phyloP scores from a whole-genome alignment of 2,888 invertebrate genomes.

The Microchrysa polita region DNA sequence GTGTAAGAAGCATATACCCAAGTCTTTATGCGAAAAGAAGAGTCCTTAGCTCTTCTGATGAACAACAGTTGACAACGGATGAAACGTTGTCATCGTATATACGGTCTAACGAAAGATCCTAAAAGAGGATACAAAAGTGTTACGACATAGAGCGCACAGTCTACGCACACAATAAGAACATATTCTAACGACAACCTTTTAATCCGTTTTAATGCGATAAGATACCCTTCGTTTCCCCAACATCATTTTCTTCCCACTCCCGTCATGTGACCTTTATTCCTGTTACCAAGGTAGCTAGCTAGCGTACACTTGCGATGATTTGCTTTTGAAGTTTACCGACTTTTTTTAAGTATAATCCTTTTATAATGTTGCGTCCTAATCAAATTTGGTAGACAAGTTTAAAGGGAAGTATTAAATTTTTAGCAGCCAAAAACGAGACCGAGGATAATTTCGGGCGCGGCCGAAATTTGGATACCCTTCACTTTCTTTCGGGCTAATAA shows the following conservation, averaged over 20 bases:
- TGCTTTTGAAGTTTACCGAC: conserved; percentile 30
- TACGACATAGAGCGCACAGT: neutral
- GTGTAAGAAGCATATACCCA: conserved; percentile 1
- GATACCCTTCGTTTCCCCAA: neutral
- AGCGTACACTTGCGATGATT: conserved; percentile 12
- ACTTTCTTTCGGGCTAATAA: no score
- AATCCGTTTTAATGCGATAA: conserved; percentile 35
- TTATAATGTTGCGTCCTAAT: neutral
- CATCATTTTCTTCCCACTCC: neutral
- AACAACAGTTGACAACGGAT: neutral
- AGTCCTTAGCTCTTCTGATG: neutral
- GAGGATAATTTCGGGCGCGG: neutral
- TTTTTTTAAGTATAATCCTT: conserved; percentile 4
- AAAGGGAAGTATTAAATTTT: no score
- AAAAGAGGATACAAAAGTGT: neutral
- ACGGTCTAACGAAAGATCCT: neutral
- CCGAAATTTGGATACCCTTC: no score
- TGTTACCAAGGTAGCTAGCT: neutral
- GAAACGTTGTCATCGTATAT: neutral
- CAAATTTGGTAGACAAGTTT: neutral
- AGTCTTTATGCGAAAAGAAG: neutral
- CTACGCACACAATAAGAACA: conserved; percentile 9
- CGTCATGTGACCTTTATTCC: neutral
- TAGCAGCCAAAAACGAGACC: no score
- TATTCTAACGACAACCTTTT: neutral